A percentile compares a stretch with the other conserved stretches of the same genome.
These are phyloP conservation scores for Cyphotilapia sp. DNA, from an alignment of 2,113 vertebrate species.

Conservation along the genomic window DNA sequence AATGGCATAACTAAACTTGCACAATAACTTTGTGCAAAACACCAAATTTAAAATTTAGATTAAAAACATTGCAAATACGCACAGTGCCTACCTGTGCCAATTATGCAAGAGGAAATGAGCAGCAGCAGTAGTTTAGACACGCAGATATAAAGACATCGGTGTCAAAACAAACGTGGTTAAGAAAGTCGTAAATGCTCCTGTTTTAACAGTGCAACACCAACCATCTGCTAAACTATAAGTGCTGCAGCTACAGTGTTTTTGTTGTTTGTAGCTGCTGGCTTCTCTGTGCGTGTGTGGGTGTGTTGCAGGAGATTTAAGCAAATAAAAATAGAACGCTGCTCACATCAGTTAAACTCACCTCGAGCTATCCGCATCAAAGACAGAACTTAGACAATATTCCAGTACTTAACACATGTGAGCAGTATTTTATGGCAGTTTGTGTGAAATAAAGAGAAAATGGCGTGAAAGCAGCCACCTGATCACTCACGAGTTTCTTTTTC, in stretches of 20 bases:
- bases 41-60: neutral
- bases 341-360: neutral
- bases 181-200: neutral
- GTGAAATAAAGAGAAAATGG: neutral
- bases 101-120: neutral
- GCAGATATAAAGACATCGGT: neutral
- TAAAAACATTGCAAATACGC: neutral
- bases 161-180: neutral
- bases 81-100: neutral
- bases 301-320: neutral
- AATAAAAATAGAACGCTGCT: neutral
- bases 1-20: neutral
- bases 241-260: neutral
- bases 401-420: neutral
- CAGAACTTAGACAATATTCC: neutral
- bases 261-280: neutral
- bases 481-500: neutral
- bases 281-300: neutral
- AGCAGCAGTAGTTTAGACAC: neutral
- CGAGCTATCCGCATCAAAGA: neutral
- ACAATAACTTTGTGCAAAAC: neutral
- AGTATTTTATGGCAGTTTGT: neutral
- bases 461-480: neutral
- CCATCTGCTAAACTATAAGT: neutral
- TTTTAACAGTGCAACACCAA: neutral